Conservation (phyloP, 2,888 invertebrate genomes). For the Diplazon laetatorius region DNA sequence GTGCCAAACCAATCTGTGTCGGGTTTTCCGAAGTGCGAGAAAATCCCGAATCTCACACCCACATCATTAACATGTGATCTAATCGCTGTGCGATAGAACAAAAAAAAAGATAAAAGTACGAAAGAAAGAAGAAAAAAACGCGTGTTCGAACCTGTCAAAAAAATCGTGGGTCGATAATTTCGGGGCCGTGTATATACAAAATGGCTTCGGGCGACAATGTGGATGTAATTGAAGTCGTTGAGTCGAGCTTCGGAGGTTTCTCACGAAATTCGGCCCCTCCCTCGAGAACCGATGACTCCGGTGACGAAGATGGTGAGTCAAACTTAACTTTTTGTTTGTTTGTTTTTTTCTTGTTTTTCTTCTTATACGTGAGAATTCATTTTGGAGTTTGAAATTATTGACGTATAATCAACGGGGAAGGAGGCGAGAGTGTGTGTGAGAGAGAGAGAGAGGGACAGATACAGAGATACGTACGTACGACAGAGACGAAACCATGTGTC, state of each 20-base stretch:
- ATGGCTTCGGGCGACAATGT: slow-evolving; percentile 93
- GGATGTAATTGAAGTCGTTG: slow-evolving; percentile 91
- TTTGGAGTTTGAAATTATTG: slow-evolving; percentile 12
- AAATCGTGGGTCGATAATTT: slow-evolving; percentile 32
- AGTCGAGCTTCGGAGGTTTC: slow-evolving; percentile 84
- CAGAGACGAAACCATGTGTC: slow-evolving; percentile 52
- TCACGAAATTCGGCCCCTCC: slow-evolving; percentile 83
- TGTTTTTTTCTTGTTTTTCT: neutral
- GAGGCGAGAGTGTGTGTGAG: neutral
- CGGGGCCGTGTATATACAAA: slow-evolving; percentile 79
- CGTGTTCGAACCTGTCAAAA: slow-evolving; percentile 38
- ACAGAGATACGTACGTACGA: slow-evolving; percentile 42
- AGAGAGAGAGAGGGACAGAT: slow-evolving; percentile 9
- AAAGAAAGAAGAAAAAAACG: too few relatives aligned
- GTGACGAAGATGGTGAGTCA: slow-evolving; percentile 85
- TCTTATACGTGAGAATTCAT: neutral
- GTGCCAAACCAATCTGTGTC: slow-evolving; percentile 38
- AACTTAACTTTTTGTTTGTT: too few relatives aligned
- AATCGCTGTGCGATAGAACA: slow-evolving; percentile 16
- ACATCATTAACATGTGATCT: slow-evolving; percentile 43
- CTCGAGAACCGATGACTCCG: slow-evolving; percentile 84
- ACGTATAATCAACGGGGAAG: slow-evolving; percentile 10
- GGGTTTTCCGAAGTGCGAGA: slow-evolving; percentile 41
- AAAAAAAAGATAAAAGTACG: too few relatives aligned
- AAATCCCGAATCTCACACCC: slow-evolving; percentile 11